These are phyloP conservation scores for Neolamprologus falcicula DNA, from an alignment of 2,113 vertebrate genomes.

Conservation along the genomic window DNA sequence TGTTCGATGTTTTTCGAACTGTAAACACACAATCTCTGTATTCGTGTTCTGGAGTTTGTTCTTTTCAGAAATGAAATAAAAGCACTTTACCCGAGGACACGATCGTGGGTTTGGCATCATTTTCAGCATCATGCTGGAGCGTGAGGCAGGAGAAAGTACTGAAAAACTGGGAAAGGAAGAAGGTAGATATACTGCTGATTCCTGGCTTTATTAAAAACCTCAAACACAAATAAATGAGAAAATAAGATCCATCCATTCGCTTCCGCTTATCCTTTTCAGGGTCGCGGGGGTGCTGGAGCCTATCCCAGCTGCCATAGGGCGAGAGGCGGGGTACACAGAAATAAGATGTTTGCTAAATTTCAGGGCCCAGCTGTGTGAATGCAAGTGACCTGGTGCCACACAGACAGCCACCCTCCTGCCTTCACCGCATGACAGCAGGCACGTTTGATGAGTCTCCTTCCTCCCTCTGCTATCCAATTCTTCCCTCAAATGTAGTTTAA, in stretches of 20 bases:
- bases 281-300: too few relatives aligned
- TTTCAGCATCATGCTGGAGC: neutral
- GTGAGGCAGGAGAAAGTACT: neutral
- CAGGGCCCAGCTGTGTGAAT: neutral
- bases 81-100: neutral
- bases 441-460: neutral
- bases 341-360: neutral
- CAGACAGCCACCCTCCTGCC: neutral
- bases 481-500: neutral
- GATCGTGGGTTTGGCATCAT: neutral
- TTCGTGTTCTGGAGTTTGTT: neutral
- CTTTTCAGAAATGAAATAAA: neutral
- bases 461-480: neutral
- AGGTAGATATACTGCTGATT: neutral
- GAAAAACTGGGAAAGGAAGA: neutral
- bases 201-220: conserved; percentile 2
- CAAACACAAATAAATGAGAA: neutral
- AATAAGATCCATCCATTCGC: neutral
- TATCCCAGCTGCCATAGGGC: too few relatives aligned
- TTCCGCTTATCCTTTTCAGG: too few relatives aligned
- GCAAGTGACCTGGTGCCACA: neutral
- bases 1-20: neutral
- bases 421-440: neutral
- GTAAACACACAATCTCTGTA: neutral
- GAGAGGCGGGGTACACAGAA: neutral